Evolutionary conservation across 2,797 vertebrate genomes (phyloP), one percentile per base, ranked within the genome.

Genomic region (Pyrocephalus nanus): DNA sequence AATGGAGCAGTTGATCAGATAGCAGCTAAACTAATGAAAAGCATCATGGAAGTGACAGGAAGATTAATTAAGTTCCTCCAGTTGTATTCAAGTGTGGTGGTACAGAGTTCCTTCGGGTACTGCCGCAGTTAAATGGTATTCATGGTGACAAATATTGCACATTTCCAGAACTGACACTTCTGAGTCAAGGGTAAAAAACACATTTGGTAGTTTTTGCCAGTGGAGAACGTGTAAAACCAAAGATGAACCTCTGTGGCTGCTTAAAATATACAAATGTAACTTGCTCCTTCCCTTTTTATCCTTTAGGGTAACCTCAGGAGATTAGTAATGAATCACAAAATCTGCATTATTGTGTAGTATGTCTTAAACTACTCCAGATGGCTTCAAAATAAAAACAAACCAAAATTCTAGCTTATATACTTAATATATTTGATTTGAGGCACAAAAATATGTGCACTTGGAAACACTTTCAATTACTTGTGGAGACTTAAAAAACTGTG

Each of bases 1-100:
- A 97, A 96, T 95, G 93, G 88, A 97, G 97, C 97, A 97, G 97
- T 98, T 98, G 98, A 99, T 99, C 98, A 99, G 98, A 99, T 99
- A 99, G 97, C 97, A 96, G 96, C 96, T 97, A 98, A 98, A 99
- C 98, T 99, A 99, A 99, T 99, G 99, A 98, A 99, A 99, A 98
- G 98, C 97, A 98, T 99, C 98, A 97, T 96, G 97, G 97, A 98
- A 98, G 97, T 99, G 99, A 99, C 99, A 99, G 98, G 97, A 98
- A 98, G 99, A 99, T 99, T 99, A 99, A 99, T 99, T 99, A 98
- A 98, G 98, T 99, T 98, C 98, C 98, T 98, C 77, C 84, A 95
- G 97, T 98, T 90, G 96, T 96, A 97, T 98, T 98, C 97, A 97
- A 78, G 62, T 97, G 97, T 91, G 93, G 96, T 92, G 38, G 95